Evolutionary conservation across 2,797 vertebrate genomes (phyloP), one percentile per base, ranked within the genome.

Genomic region (Nannoperca australis): DNA sequence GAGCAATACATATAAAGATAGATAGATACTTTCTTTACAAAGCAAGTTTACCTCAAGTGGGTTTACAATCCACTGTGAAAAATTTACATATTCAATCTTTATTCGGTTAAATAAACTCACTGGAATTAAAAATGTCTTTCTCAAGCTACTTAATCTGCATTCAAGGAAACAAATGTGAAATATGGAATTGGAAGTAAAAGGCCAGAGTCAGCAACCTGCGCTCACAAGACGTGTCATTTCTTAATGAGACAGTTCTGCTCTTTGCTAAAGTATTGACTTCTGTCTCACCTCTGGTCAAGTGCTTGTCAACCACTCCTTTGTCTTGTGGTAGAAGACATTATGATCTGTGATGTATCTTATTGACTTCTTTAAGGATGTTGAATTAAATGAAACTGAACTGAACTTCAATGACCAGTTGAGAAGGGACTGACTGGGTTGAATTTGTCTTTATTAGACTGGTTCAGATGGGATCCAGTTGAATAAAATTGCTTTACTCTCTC

Each of bases 271-370:
- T 17, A 2, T 5, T 78, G 73, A 64, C 51, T 63, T 56, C 47
- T 69, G 42, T 58, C 13, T 71, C 24, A 75, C 61, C 40, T 61
- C 45, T 18, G 22, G 38, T 32, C 69, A 64, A 50, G 64, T 69
- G 71, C 36, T 36, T 44, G 12, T 68, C 7, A 14, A 3, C 34
- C 15, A 50, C 34, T 32, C 1, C 38, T 54, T n/a, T 15, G 14
- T 61, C 38, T 22, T 20, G 44, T 53, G 15, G 5, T 49, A 20
- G 44, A 54, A 5, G 42, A 73, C 50, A 7, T 65, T 22, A 45
- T 64, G 63, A 76, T 64, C 27, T 51, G 8, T 50, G 42, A 47
- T 27, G 32, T 36, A 2, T 68, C 53, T 38, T 34, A 49, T 40
- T 7, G 13, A 40, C 47, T 51, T 54, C 32, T 47, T 55, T 18